These are phyloP conservation scores for Agapornis roseicollis DNA, from an alignment of 2,113 vertebrate genomes.

Conservation along the genomic window DNA sequence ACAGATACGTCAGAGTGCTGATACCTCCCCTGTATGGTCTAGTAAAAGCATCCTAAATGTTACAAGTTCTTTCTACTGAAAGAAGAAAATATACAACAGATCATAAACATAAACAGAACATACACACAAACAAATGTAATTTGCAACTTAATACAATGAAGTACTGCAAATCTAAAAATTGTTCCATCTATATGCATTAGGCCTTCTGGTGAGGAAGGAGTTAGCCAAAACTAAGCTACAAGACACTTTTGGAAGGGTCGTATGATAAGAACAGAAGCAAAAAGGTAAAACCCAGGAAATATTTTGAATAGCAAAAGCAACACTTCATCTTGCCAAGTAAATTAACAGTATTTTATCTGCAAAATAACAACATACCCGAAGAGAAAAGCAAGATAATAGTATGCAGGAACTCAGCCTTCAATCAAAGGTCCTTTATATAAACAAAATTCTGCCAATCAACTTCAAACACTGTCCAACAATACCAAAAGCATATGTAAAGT, in stretches of 20 bases:
- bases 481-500: not conserved
- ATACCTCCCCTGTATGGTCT: not conserved
- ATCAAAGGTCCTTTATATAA: not conserved
- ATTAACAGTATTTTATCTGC: not conserved
- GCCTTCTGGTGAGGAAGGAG: not conserved
- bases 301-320: not conserved
- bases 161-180: not conserved
- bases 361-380: not conserved
- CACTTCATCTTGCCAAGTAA: fast-evolving
- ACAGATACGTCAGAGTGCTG: not conserved
- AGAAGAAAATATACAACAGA: not conserved
- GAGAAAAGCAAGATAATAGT: not conserved
- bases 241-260: not conserved
- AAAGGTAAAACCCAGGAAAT: not conserved
- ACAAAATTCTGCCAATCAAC: not conserved
- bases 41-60: not conserved
- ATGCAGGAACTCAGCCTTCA: not conserved
- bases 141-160: not conserved
- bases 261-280: not conserved
- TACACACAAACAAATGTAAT: fast-evolving
- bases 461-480: not conserved
- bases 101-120: not conserved
- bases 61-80: not conserved
- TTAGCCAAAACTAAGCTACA: not conserved
- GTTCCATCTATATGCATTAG: not conserved